phyloP scores from a whole-genome alignment of 2,797 vertebrate genomes.

The Brotula barbata region DNA sequence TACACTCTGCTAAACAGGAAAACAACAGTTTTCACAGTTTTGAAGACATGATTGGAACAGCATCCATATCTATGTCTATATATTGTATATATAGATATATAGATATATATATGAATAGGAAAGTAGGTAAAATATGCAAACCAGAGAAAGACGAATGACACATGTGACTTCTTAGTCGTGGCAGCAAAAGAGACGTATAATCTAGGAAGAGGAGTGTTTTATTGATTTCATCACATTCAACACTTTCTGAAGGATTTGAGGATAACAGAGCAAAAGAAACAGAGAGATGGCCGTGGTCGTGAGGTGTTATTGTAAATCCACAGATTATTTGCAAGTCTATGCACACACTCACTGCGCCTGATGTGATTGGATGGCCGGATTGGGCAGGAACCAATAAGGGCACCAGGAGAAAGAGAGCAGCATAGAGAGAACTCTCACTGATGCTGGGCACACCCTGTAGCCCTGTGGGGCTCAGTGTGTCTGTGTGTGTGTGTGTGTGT shows the following conservation, averaged over 20 bases:
- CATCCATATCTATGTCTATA: too few species aligned
- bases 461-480: conserved; percentile 20
- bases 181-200: too few species aligned
- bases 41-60: conserved; percentile 26
- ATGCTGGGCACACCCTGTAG: conserved; percentile 71
- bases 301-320: conserved; percentile 59
- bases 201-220: conserved; percentile 16
- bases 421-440: conserved; percentile 56
- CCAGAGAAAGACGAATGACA: background rate
- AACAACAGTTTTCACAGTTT: conserved; percentile 54
- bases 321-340: conserved; percentile 71
- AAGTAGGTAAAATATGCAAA: background rate
- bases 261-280: background rate
- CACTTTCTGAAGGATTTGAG: conserved; percentile 23
- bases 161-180: too few species aligned
- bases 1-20: conserved; percentile 60
- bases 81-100: too few species aligned
- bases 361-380: conserved; percentile 68
- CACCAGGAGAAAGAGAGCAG: conserved; percentile 56
- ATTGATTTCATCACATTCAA: conserved; percentile 12
- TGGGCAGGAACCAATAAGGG: conserved; percentile 70
- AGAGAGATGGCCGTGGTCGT: conserved; percentile 24
- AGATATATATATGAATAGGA: background rate
- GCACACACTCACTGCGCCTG: conserved; percentile 54
- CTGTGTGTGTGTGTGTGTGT: conserved; percentile 33